Percentiles rank a stretch among this genome's conserved stretches.
Conservation (phyloP, 2,888 invertebrate species). For the Eretmocerus hayati region DNA sequence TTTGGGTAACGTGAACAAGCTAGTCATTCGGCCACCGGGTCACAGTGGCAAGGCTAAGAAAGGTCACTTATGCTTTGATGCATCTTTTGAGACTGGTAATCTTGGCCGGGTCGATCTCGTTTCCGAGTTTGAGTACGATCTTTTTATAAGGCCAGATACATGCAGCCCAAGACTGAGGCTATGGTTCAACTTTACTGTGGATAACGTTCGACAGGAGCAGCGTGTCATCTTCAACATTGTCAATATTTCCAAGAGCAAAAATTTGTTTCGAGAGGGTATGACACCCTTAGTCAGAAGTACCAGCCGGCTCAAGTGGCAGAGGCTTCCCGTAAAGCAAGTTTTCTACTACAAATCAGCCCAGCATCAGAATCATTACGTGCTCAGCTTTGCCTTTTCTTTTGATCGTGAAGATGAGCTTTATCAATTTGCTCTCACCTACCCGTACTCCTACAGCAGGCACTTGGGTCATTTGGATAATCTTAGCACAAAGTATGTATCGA, state of each 20-base stretch:
- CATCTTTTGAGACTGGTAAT: slow-evolving; percentile 95
- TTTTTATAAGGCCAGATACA: slow-evolving; percentile 93
- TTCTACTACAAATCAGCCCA: slow-evolving; percentile 87
- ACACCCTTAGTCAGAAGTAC: slow-evolving; percentile 91
- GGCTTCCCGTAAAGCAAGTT: slow-evolving; percentile 49
- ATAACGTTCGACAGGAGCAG: slow-evolving; percentile 90
- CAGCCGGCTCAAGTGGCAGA: slow-evolving; percentile 84
- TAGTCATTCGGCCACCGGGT: slow-evolving; percentile 82
- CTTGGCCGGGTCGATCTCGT: slow-evolving; percentile 91
- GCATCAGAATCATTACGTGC: slow-evolving; percentile 84
- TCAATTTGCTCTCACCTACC: slow-evolving; percentile 89
- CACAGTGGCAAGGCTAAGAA: slow-evolving; percentile 93
- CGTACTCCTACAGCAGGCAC: slow-evolving; percentile 89
- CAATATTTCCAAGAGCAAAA: slow-evolving; percentile 88
- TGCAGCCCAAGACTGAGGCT: slow-evolving; percentile 87
- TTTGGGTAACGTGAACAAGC: slow-evolving; percentile 82
- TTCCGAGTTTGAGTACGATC: slow-evolving; percentile 91
- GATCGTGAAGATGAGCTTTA: slow-evolving; percentile 92
- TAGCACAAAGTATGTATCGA: slow-evolving; percentile 3
- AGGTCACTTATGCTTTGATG: slow-evolving; percentile 94
- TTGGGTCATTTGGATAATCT: slow-evolving; percentile 71
- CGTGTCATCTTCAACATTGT: slow-evolving; percentile 95
- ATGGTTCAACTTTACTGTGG: slow-evolving; percentile 98
- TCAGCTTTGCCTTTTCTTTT: slow-evolving; percentile 91
- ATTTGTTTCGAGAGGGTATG: slow-evolving; percentile 82